These are phyloP conservation scores for Petaurus breviceps DNA, from an alignment of 2,113 vertebrate species.

Conservation along the genomic window DNA sequence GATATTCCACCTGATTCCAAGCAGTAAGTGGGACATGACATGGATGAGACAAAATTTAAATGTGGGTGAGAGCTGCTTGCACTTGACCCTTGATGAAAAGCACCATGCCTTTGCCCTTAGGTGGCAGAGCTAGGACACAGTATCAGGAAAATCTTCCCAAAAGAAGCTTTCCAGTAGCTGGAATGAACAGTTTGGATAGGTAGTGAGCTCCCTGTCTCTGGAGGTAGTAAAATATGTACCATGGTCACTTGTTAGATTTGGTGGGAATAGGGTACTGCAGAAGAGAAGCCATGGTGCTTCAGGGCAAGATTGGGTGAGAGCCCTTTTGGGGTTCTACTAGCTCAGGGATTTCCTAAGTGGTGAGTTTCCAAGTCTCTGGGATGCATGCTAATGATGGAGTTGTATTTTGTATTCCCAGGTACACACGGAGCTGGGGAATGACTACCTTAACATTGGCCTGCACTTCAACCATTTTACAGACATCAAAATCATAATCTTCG, in stretches of 20 bases:
- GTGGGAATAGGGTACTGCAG: background rate
- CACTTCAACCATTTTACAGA: slow-evolving; percentile 87
- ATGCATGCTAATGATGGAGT: background rate
- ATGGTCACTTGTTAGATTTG: slow-evolving; percentile 20
- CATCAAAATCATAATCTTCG: too few species aligned
- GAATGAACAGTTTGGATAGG: background rate
- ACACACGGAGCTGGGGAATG: slow-evolving; percentile 90
- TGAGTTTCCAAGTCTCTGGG: background rate
- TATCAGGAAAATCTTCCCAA: background rate
- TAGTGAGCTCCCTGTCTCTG: background rate
- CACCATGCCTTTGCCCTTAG: background rate
- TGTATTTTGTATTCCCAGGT: slow-evolving; percentile 80
- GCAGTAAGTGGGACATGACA: background rate
- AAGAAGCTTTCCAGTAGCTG: background rate
- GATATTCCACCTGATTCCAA: background rate
- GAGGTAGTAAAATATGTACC: background rate
- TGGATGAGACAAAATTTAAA: background rate
- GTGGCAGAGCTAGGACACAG: background rate
- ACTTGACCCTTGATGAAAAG: background rate
- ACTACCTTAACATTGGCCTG: slow-evolving; percentile 83
- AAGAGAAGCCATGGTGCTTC: background rate
- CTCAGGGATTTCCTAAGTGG: background rate
- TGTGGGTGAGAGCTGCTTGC: background rate
- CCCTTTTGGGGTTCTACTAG: background rate
- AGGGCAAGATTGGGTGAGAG: background rate